Base-by-base conservation (phyloP, 2,888 invertebrate genomes). In the Thecocarcelia acutangulata region DNA sequence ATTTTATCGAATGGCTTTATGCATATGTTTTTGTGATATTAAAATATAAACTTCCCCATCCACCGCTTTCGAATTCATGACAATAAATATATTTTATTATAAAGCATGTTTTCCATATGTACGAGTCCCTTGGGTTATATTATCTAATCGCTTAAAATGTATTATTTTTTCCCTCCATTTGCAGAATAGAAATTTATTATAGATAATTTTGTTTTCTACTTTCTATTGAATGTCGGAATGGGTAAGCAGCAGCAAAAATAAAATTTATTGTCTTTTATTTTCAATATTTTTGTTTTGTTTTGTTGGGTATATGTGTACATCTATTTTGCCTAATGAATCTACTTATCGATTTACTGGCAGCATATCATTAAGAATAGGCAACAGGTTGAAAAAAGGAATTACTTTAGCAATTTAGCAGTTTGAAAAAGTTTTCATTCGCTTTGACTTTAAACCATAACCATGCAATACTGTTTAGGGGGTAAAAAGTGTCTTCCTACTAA, bases 91-190 rank as follows among this genome's bases (percentile, higher is more conserved):
- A 42, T 64, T 54, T 11, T 28, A 50, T 78, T 48, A 12, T 21
- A 40, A 54, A 4, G 2, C 54, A 11, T 61, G 54, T 76, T 56
- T 76, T 63, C n/a, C 19, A 58, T 70, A 48, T 59, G 48, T 54
- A 85, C 85, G 87, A 87, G 87, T 87, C 87, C 85, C 85, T 84
- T 83, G 87, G 87, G 87, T 87, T 87, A 85, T 87, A 87, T 87
- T 88, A 87, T 87, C 88, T 88, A 88, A 82, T 84, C 80, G 74
- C 61, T 68, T 19, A 19, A 63, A 76, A 63, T 76, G 54, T 73
- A 64, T 64, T 64, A 64, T 44, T 64, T 40, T 68, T 19, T 17
- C 46, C 17, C 19, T 42, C 42, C 12, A 15, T 44, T 68, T 44
- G 40, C 17, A 17, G 56, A 61, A 42, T 9, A 33, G 12, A 19